Conservation (phyloP, 2,797 vertebrate genomes). For the Podarcis siculus region DNA sequence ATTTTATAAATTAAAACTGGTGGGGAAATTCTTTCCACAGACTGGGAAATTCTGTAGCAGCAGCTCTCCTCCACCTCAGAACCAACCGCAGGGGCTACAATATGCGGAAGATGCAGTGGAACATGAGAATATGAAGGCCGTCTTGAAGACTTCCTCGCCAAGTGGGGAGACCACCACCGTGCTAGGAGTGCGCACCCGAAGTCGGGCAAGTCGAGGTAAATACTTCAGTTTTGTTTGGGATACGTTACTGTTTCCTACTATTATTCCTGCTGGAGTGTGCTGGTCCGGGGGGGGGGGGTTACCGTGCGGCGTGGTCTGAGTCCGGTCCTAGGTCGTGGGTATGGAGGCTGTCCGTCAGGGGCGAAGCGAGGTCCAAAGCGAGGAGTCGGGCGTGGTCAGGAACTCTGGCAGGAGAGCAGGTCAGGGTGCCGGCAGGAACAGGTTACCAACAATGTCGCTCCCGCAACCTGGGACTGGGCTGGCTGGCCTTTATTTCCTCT, state of each 20-base stretch:
- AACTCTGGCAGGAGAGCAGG: too few species aligned
- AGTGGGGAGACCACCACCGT: conserved; percentile 74
- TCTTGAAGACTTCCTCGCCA: conserved; percentile 84
- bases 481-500: too few species aligned
- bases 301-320: too few species aligned
- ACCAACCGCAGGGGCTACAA: conserved; percentile 84
- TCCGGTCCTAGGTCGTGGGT: too few species aligned
- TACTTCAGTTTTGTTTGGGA: background rate
- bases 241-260: background rate
- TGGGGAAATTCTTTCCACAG: conserved; percentile 72
- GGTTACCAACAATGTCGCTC: too few species aligned
- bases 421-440: too few species aligned
- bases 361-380: too few species aligned
- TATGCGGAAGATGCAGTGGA: conserved; percentile 88
- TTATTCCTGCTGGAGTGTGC: background rate
- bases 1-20: conserved; percentile 13
- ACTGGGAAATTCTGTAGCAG: conserved; percentile 90
- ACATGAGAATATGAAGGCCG: conserved; percentile 97
- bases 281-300: too few species aligned
- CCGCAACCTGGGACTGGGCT: too few species aligned
- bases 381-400: too few species aligned
- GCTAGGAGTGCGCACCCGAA: conserved; percentile 87
- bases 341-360: too few species aligned
- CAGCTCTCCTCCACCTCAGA: conserved; percentile 72
- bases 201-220: conserved; percentile 84